These are phyloP conservation scores for Ophioderma brevispina DNA, from an alignment of 35 echinoderm and acorn worm genomes.

Conservation along the genomic window DNA sequence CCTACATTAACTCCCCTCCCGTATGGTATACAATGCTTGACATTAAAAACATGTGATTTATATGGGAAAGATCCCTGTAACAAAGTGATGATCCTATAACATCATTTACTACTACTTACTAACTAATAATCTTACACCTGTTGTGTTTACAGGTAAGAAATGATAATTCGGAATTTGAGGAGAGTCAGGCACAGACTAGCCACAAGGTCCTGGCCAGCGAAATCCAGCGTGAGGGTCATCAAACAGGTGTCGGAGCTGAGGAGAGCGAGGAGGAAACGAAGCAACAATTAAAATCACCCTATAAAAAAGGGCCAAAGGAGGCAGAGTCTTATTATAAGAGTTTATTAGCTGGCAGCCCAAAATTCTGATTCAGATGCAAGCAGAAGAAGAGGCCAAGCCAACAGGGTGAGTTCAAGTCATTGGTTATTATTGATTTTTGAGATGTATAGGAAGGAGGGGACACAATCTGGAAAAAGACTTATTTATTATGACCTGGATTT, in stretches of 20 bases:
- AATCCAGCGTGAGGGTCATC: background rate
- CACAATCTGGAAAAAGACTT: no score
- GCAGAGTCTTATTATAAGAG: conserved; percentile 16
- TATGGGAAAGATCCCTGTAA: no score
- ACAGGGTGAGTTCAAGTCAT: background rate
- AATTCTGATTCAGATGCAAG: background rate
- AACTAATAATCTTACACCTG: no score
- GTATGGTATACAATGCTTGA: no score
- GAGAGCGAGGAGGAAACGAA: background rate
- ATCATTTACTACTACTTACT: no score
- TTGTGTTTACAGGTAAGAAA: background rate
- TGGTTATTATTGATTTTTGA: no score
- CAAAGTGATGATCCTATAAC: no score
- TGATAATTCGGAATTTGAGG: background rate
- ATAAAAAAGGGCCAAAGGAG: conserved; percentile 4
- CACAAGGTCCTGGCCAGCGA: background rate
- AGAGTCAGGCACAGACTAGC: background rate
- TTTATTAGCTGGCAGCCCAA: background rate
- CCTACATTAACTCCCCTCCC: no score
- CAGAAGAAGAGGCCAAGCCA: conserved; percentile 2
- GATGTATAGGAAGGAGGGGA: no score
- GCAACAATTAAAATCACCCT: conserved; percentile 4
- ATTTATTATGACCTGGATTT: no score
- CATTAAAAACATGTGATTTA: no score
- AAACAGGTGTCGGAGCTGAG: background rate